These are phyloP conservation scores for Orientallactaga bullata DNA, from an alignment of 2,113 vertebrate species.

Conservation along the genomic window DNA sequence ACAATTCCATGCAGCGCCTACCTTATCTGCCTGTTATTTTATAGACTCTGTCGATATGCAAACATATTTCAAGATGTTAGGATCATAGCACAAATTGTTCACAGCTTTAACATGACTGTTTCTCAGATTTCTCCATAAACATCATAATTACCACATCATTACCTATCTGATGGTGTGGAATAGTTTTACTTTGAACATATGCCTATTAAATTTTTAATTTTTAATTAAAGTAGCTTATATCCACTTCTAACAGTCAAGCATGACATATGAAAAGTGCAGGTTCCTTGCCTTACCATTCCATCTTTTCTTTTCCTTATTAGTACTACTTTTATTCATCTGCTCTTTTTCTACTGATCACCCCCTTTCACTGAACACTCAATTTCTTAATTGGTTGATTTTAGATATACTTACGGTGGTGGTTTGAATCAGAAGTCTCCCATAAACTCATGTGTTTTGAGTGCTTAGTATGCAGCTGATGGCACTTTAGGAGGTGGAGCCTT, in stretches of 20 bases:
- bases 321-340: constrained; percentile 5
- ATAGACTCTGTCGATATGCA: neutral
- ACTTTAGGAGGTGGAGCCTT: no score
- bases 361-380: neutral
- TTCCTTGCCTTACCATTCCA: neutral
- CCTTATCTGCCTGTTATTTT: neutral
- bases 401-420: no score
- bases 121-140: neutral
- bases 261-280: neutral
- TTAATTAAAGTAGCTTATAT: neutral
- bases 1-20: neutral
- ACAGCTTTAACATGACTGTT: neutral
- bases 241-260: constrained; percentile 6
- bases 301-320: neutral
- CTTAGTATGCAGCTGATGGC: no score
- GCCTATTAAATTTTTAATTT: constrained; percentile 28
- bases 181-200: constrained; percentile 4
- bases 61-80: constrained; percentile 3
- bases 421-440: no score
- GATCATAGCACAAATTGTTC: neutral
- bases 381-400: constrained; percentile 10
- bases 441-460: neutral
- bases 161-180: neutral
- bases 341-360: constrained; percentile 23
- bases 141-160: neutral